Base-by-base conservation (phyloP, 2,113 vertebrate genomes). In the Triplophysa tibetana region DNA sequence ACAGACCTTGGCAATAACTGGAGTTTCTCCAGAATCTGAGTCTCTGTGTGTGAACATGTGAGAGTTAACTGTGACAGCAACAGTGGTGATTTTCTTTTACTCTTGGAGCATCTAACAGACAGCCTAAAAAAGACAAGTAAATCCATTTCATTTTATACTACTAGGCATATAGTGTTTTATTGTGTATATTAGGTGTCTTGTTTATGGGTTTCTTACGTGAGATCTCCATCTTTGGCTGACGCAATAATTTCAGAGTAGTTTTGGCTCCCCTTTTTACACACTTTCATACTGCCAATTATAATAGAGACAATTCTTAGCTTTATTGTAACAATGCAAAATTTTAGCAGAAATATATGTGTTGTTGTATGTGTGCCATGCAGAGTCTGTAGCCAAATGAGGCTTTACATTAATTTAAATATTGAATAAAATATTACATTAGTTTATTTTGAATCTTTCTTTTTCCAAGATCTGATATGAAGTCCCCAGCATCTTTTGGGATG, bases 391-490 rank as follows among this genome's bases (percentile, higher is more conserved):
- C 29, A 3, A 4, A 33, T 2, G 26, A 33, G 29, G 29, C 26
- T 1, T 26, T 26, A 26, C 26, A 26, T 26, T 1, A 1, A 26
- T 26, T 26, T 26, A 1, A 26, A 26, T 26, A 1, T 26, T 26
- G 26, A 26, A 33, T 33, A 33, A 33, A 33, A 33, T 33, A 33
- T 33, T 50, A 54, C 60, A 60, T 45, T 9, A 80, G 12, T 2
- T 54, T 12, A 17, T 21, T 64, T 19, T 54, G 17, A 19, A 3
- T 65, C 11, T 70, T 80, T 54, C 61, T 62, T 75, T 75, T 14
- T 33, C 29, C 62, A 62, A 56, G 13, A 75, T 63, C 62, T 56
- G 6, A 60, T 33, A 65, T 8, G 50, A 75, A 52, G 26, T 9
- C 26, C 23, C 1, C 16, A 43, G 26, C 70, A 75, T 66, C 12